Evolutionary conservation across 2,888 invertebrate genomes (phyloP), one percentile per base, ranked within the genome.

Genomic region (Archips crataeganus): DNA sequence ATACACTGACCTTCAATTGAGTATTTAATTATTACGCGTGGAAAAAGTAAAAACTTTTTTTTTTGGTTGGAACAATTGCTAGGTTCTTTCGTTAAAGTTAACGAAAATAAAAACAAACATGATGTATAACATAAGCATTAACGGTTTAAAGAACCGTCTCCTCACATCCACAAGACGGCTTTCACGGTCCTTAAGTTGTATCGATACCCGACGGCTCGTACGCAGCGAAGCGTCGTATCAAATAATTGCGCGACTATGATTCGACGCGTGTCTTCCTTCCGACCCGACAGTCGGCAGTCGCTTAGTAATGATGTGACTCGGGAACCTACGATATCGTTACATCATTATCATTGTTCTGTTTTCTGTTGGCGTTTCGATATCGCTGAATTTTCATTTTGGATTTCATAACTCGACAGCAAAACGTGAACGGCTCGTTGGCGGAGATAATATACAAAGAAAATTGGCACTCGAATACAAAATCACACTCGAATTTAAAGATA

Each of bases 261-360:
- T 80, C 79, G 81, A 79, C 79, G 74, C 76, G 78, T 75, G 77
- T 76, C 80, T 79, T 75, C 79, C 78, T 83, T 83, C 82, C 82
- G 80, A 74, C 74, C 75, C 77, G 77, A 73, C 74, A 73, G 78
- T 74, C 72, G 63, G 63, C 63, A 32, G 78, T 73, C 75, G 78
- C 77, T 80, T 80, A 80, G 82, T 90, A 90, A 91, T 87, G 90
- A 90, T 81, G 86, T 80, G 86, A 84, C 85, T 83, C 78, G 80
- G 81, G 81, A 81, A 78, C 79, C 76, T 64, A 77, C 76, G 80
- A 80, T 82, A 82, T 85, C 81, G 82, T 84, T 82, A 83, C 82
- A 71, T 67, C 79, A 83, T 84, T 84, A 84, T 82, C 76, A 79
- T 83, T 80, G 82, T 85, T 79, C 84, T 85, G 82, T 84, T 82